A percentile compares a stretch with the other conserved stretches of the same genome.
Evolutionary conservation across 2,113 vertebrate species (phyloP).

Genomic region (Myotis davidii): DNA sequence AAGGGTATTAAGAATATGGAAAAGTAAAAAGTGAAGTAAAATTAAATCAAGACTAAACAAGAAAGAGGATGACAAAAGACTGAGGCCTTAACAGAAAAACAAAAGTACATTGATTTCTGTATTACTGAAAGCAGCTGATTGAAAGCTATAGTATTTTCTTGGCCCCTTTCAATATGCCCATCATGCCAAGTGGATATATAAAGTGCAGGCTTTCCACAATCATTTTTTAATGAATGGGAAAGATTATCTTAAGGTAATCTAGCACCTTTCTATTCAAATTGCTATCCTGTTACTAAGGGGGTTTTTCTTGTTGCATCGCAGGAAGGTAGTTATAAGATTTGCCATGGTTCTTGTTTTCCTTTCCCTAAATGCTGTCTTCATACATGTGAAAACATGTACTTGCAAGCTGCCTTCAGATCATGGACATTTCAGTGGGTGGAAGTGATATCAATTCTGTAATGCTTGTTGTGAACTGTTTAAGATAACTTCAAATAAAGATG

Average conservation of each 20-base stretch:
- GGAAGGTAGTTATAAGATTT: not conserved
- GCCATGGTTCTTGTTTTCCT: not conserved
- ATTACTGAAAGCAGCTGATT: not conserved
- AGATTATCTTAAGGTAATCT: not conserved
- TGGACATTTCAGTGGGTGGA: not conserved
- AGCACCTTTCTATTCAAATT: not conserved
- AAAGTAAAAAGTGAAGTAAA: not conserved
- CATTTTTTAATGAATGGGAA: not conserved
- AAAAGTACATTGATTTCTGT: not conserved
- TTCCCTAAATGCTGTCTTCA: not conserved
- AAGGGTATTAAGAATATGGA: not conserved
- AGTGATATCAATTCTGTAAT: not conserved
- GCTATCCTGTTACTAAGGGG: not conserved
- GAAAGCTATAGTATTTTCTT: not conserved
- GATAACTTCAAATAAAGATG: not conserved
- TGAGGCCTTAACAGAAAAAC: conserved; percentile 1
- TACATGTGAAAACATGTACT: not conserved
- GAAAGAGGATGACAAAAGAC: not conserved
- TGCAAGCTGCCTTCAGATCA: not conserved
- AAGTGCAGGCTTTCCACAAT: not conserved
- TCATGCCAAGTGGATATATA: not conserved
- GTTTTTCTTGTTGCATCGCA: not conserved
- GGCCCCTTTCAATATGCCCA: not conserved
- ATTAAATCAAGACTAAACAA: conserved; percentile 19
- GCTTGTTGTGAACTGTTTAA: not conserved